Evolutionary conservation across 2,113 vertebrate species (phyloP).

Genomic region (Tiliqua scincoides): DNA sequence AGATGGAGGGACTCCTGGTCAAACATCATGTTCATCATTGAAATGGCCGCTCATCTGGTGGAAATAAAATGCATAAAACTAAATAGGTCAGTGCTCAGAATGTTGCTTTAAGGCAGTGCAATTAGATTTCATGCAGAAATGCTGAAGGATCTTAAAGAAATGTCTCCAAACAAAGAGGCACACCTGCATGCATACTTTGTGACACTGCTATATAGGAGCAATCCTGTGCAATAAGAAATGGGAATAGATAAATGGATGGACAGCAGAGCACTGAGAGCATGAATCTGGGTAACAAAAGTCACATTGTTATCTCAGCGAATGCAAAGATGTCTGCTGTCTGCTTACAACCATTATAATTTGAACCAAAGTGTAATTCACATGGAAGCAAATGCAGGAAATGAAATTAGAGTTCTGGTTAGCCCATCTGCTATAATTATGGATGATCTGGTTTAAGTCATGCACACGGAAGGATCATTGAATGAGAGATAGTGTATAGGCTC

Average conservation of each 20-base stretch:
- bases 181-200: neutral
- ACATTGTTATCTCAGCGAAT: neutral
- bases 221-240: neutral
- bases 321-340: neutral
- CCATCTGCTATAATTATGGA: neutral
- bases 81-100: constrained; percentile 3
- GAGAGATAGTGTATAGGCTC: no score
- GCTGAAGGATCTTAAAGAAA: neutral
- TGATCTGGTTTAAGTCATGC: neutral
- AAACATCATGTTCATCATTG: neutral
- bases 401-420: neutral
- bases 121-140: constrained; percentile 15
- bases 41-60: neutral
- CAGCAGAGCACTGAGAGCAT: neutral
- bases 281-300: neutral
- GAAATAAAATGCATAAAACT: constrained; percentile 8
- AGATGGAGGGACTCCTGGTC: neutral
- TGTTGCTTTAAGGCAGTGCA: neutral
- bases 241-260: neutral
- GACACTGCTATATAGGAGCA: neutral
- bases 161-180: neutral
- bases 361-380: neutral
- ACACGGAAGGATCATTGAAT: neutral
- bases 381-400: neutral
- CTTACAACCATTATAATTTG: neutral